phyloP scores from a whole-genome alignment of 2,888 invertebrate species.

The Cosmia trapezina region DNA sequence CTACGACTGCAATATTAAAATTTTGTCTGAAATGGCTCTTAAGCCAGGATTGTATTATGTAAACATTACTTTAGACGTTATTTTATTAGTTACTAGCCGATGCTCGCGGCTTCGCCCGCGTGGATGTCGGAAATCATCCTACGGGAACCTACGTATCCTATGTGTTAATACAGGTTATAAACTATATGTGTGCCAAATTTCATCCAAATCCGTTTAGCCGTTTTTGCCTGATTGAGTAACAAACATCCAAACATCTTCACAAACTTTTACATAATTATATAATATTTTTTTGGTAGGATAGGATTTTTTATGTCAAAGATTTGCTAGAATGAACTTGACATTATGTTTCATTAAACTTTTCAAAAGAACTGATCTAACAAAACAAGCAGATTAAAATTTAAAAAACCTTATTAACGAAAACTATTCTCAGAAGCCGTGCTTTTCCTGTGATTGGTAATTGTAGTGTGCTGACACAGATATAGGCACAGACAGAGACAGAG shows the following conservation, averaged over 20 bases:
- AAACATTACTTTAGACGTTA: background rate
- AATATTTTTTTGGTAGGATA: no score
- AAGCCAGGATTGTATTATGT: background rate
- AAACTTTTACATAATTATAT: no score
- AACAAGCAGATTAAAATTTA: background rate
- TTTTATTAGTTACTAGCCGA: background rate
- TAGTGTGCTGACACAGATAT: background rate
- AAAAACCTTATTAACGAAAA: background rate
- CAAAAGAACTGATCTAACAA: background rate
- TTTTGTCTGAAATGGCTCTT: no score
- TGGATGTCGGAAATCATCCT: no score
- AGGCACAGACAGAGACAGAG: background rate
- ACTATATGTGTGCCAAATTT: no score
- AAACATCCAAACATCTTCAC: no score
- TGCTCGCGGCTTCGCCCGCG: no score
- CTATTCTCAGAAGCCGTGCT: background rate
- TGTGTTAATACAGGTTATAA: no score
- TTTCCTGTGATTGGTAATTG: background rate
- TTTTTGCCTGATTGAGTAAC: no score
- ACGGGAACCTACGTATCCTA: no score
- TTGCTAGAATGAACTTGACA: background rate
- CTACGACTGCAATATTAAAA: no score
- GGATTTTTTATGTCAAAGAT: background rate
- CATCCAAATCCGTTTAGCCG: no score
- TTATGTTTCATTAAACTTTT: background rate